Conservation (phyloP, 2,888 invertebrate genomes). For the Erynnis tages region DNA sequence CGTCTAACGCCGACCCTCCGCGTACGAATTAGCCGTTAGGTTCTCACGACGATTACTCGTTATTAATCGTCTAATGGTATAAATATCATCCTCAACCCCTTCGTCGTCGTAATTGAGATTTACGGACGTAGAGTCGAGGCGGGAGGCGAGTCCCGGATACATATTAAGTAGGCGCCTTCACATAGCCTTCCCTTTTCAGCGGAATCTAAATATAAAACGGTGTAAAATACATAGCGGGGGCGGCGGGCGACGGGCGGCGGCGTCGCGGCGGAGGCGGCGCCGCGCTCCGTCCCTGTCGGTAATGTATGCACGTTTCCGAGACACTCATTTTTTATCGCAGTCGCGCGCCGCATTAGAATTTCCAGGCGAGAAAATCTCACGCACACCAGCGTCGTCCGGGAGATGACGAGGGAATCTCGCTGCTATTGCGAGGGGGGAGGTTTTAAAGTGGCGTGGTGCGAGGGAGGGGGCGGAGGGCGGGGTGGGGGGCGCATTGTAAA, state of each 20-base stretch:
- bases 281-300: slow-evolving; percentile 58
- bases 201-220: slow-evolving; percentile 66
- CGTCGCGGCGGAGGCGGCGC: slow-evolving; percentile 41
- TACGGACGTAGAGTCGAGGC: slow-evolving; percentile 12
- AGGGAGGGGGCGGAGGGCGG: slow-evolving; percentile 38
- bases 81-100: slow-evolving; percentile 27
- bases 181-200: slow-evolving; percentile 61
- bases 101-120: slow-evolving; percentile 25
- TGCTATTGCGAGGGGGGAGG: slow-evolving; percentile 28
- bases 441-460: slow-evolving; percentile 26
- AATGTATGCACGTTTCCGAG: slow-evolving; percentile 78
- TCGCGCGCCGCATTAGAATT: slow-evolving; percentile 80
- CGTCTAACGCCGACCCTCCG: slow-evolving; percentile 57
- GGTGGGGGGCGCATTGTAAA: slow-evolving; percentile 67
- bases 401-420: slow-evolving; percentile 28
- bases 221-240: slow-evolving; percentile 57
- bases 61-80: slow-evolving; percentile 18
- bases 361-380: slow-evolving; percentile 80
- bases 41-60: slow-evolving; percentile 44
- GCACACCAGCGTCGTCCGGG: slow-evolving; percentile 47
- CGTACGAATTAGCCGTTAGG: slow-evolving; percentile 57
- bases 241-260: slow-evolving; percentile 41
- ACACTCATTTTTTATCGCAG: slow-evolving; percentile 80
- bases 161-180: slow-evolving; percentile 55
- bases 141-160: slow-evolving; percentile 40